Evolutionary conservation across 2,113 vertebrate genomes (phyloP).

Genomic region (Melanostigma gelatinosum): DNA sequence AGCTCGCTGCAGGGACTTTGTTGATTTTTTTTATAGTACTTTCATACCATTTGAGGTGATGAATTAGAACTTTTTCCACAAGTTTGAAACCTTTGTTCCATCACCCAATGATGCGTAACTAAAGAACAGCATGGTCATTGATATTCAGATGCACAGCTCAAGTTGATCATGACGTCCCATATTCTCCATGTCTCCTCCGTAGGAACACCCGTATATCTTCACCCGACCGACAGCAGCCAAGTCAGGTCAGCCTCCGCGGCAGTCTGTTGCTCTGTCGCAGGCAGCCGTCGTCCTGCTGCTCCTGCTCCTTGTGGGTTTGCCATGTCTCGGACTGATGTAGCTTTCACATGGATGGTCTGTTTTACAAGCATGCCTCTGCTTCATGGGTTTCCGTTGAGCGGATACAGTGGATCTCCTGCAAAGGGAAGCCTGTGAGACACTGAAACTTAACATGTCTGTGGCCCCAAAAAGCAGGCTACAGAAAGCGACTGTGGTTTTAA

Average conservation of each 20-base stretch:
- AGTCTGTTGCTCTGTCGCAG: slow-evolving; percentile 1
- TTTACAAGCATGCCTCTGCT: not conserved
- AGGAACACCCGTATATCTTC: slow-evolving; percentile 85
- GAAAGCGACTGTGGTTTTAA: not conserved
- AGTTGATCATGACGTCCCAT: not conserved
- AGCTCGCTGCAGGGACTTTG: not conserved
- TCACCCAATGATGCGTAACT: not conserved
- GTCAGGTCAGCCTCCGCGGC: slow-evolving; percentile 16
- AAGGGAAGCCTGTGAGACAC: slow-evolving; percentile 6
- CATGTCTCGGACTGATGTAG: slow-evolving; percentile 38
- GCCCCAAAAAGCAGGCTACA: not conserved
- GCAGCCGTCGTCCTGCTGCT: slow-evolving; percentile 35
- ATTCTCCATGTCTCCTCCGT: not conserved
- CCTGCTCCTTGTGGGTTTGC: slow-evolving; percentile 15
- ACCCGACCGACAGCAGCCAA: slow-evolving; percentile 69
- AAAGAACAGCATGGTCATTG: not conserved
- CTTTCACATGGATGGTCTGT: not conserved
- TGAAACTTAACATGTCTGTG: not conserved
- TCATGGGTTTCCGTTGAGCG: not conserved
- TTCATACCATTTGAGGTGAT: not conserved
- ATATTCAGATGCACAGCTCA: not conserved
- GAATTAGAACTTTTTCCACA: not conserved
- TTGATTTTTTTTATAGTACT: not conserved
- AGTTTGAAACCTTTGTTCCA: not conserved
- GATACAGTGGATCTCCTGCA: not conserved